These are phyloP conservation scores for Slavum lentiscoides DNA, from an alignment of 2,888 invertebrate species.

Conservation along the genomic window DNA sequence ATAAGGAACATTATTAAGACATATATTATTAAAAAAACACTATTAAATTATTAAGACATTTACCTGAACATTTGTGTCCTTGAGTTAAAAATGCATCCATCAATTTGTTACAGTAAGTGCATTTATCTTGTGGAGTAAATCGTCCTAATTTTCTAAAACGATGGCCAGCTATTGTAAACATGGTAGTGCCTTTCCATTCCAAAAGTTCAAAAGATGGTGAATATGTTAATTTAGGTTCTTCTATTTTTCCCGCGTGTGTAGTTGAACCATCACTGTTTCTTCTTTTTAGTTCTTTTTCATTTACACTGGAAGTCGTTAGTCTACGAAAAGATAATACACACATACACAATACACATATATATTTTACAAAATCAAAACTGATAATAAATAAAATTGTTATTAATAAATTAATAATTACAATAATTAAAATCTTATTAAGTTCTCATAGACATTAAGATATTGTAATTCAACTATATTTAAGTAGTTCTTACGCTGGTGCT, in stretches of 20 bases:
- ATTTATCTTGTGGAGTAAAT: constrained; percentile 79
- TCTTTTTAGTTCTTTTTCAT: constrained; percentile 59
- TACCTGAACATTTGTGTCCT: constrained; percentile 71
- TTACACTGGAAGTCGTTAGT: background rate
- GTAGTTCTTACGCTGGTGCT: constrained; percentile 40
- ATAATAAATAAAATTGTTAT: too few species aligned
- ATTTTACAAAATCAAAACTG: too few species aligned
- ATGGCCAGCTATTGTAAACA: constrained; percentile 76
- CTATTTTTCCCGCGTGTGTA: constrained; percentile 36
- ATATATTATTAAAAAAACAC: too few species aligned
- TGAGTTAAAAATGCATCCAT: constrained; percentile 81
- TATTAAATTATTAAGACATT: constrained; percentile 40
- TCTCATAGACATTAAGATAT: too few species aligned
- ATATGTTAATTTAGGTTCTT: constrained; percentile 54
- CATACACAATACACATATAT: too few species aligned
- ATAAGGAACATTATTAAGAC: background rate
- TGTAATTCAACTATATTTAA: constrained; percentile 14
- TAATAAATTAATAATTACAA: too few species aligned
- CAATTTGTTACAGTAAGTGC: constrained; percentile 74
- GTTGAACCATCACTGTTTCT: constrained; percentile 76
- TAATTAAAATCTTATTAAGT: too few species aligned
- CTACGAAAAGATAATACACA: constrained; percentile 16
- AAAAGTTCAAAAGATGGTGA: constrained; percentile 58
- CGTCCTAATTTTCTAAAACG: constrained; percentile 76
- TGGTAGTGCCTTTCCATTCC: constrained; percentile 66